phyloP scores from a whole-genome alignment of 2,797 vertebrate species.

The Strix occidentalis region DNA sequence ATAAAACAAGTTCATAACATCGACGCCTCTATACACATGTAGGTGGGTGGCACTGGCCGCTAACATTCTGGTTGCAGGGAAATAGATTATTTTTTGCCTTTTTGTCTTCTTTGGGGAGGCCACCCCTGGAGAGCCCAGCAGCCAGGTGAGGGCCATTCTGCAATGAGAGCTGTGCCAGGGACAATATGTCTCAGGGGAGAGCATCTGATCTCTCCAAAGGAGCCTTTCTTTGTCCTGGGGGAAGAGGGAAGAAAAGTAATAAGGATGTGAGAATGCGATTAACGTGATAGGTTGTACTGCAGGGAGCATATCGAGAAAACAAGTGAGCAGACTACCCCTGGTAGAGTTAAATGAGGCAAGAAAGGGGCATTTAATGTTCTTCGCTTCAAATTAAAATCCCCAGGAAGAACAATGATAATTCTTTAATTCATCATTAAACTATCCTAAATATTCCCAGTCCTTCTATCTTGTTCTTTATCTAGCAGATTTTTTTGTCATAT shows the following conservation, averaged over 20 bases:
- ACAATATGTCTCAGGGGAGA: neutral
- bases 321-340: neutral
- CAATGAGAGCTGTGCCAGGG: neutral
- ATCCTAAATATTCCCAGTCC: neutral
- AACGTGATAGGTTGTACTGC: neutral
- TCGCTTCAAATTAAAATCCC: slow-evolving; percentile 9
- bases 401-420: neutral
- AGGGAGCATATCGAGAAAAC: neutral
- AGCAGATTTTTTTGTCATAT: neutral
- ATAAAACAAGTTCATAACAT: neutral
- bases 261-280: neutral
- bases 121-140: neutral
- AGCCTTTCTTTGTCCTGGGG: neutral
- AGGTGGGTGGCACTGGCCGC: neutral
- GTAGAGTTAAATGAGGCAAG: neutral
- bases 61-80: neutral
- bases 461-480: neutral
- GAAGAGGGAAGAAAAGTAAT: neutral
- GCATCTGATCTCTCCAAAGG: neutral
- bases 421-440: slow-evolving; percentile 12
- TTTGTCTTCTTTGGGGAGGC: neutral
- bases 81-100: neutral
- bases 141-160: neutral
- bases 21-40: rapidly evolving
- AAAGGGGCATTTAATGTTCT: slow-evolving; percentile 7